Evolutionary conservation across 2,797 vertebrate genomes (phyloP), one percentile per base, ranked within the genome.

Genomic region (Moxostoma hubbsi): DNA sequence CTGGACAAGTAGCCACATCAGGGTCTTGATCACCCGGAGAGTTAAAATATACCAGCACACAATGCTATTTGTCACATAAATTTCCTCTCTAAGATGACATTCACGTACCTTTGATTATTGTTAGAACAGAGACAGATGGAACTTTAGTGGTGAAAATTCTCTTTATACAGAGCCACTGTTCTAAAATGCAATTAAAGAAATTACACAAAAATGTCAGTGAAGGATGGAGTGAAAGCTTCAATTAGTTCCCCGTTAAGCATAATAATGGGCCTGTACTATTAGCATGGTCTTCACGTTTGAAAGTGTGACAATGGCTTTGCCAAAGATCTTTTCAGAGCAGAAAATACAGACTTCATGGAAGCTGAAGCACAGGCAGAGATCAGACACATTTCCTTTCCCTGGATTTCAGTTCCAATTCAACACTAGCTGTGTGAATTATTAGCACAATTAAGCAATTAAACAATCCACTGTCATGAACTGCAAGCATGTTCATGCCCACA

Each of bases 191-290:
- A 74, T 50, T 57, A 36, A 53, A 80, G 53, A 59, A 7, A 45
- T 55, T 18, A 71, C 62, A 81, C 71, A 74, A 15, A 84, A 58
- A 74, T 15, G 66, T 55, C 62, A 71, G 57, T 67, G 66, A 81
- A 64, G 75, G 77, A 74, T 80, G 69, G 68, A 76, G 72, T 65
- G 65, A 84, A 87, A 82, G 54, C 76, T 79, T 84, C 73, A 82
- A 86, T 85, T 80, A 86, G 64, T 84, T 82, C 75, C 76, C 84
- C 74, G 82, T 84, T 87, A 83, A 66, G 73, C 79, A 81, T 78
- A 83, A 85, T 85, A 88, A 83, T 73, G 63, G 73, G 65, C 49
- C 43, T 18, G 12, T 66, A 36, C 63, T 68, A 83, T 86, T 85
- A 85, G 81, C 67, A 78, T 57, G 75, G 76, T 61, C 78, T 66